These are phyloP conservation scores for Geotria australis DNA, from an alignment of 2,797 vertebrate genomes.

Conservation along the genomic window DNA sequence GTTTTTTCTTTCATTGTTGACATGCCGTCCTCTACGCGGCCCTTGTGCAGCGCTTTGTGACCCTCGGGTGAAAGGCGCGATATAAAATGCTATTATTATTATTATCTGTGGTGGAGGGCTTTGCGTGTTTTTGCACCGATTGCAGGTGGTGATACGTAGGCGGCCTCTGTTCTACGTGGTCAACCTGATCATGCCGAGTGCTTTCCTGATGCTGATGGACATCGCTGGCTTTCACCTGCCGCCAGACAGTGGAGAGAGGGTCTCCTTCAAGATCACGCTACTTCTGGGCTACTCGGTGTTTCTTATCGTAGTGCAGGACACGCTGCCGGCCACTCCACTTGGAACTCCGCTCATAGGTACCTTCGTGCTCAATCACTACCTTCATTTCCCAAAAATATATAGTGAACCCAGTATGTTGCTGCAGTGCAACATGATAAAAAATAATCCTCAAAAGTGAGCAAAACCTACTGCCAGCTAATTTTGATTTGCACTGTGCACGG, in stretches of 20 bases:
- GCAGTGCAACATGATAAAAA: no score
- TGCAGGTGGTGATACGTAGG: constrained; percentile 64
- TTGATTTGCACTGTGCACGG: no score
- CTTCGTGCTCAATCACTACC: not conserved
- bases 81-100: no score
- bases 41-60: no score
- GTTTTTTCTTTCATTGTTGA: no score
- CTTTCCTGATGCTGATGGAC: constrained; percentile 91
- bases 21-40: no score
- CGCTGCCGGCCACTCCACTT: constrained; percentile 57
- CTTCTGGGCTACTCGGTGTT: constrained; percentile 94
- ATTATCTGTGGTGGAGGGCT: no score
- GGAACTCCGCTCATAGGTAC: constrained; percentile 74
- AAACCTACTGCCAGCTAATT: no score
- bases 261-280: constrained; percentile 91
- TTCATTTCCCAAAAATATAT: no score
- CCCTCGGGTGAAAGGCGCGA: no score
- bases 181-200: constrained; percentile 62
- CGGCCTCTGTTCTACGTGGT: constrained; percentile 74
- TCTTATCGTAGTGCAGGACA: constrained; percentile 88
- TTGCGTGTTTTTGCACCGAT: not conserved
- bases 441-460: no score
- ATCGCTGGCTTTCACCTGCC: constrained; percentile 81
- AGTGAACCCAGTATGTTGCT: no score
- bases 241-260: constrained; percentile 70